phyloP scores from a whole-genome alignment of 2,797 vertebrate species.

The Trematomus bernacchii region DNA sequence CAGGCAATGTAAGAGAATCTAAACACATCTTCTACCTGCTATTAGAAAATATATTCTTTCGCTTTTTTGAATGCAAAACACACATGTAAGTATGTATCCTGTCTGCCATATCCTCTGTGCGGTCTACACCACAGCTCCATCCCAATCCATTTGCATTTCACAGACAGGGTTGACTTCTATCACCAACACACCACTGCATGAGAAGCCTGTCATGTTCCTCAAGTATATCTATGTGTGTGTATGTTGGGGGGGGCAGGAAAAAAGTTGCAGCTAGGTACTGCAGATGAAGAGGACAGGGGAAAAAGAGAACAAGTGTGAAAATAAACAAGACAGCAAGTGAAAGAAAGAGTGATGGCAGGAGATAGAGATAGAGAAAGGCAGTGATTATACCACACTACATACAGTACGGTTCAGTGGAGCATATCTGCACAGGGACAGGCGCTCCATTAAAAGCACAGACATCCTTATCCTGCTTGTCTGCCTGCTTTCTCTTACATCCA shows the following conservation, averaged over 20 bases:
- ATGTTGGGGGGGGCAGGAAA: conserved; percentile 23
- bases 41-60: conserved; percentile 47
- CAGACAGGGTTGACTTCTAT: conserved; percentile 71
- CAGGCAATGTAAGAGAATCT: neutral
- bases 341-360: conserved; percentile 74
- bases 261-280: conserved; percentile 55
- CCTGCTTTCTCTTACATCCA: conserved; percentile 61
- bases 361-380: conserved; percentile 69
- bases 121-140: conserved; percentile 53
- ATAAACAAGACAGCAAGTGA: conserved; percentile 72
- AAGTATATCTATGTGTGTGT: conserved; percentile 40
- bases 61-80: conserved; percentile 44
- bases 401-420: conserved; percentile 83
- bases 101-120: conserved; percentile 51
- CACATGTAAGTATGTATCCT: conserved; percentile 55
- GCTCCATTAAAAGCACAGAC: conserved; percentile 76
- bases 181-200: conserved; percentile 61
- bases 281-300: conserved; percentile 58
- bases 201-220: conserved; percentile 75
- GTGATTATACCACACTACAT: conserved; percentile 78
- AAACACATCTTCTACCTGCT: conserved; percentile 7
- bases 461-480: conserved; percentile 69
- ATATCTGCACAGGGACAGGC: conserved; percentile 76
- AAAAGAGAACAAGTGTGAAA: conserved; percentile 65
- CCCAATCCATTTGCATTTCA: conserved; percentile 74